These are phyloP conservation scores for Lampris megalopsis DNA, from an alignment of 2,113 vertebrate species.

Conservation along the genomic window DNA sequence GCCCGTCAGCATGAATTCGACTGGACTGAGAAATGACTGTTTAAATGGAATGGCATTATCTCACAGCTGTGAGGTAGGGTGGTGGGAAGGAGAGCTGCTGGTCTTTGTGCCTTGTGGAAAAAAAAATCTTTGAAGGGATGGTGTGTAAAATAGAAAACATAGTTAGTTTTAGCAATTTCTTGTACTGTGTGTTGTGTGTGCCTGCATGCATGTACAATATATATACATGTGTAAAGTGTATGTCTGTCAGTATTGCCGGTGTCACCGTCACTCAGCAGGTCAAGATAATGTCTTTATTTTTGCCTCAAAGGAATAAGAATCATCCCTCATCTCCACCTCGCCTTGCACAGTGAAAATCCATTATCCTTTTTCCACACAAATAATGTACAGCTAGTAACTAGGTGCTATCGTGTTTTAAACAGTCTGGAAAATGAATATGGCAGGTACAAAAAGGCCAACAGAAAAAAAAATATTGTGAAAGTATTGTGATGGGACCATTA, in stretches of 20 bases:
- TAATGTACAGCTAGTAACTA: conserved; percentile 47
- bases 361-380: conserved; percentile 54
- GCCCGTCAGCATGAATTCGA: conserved; percentile 77
- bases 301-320: conserved; percentile 22
- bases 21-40: conserved; percentile 73
- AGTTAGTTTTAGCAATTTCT: conserved; percentile 4
- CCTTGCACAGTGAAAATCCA: conserved; percentile 16
- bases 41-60: conserved; percentile 64
- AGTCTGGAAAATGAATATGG: not conserved
- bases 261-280: not conserved
- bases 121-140: conserved; percentile 23
- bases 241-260: not conserved
- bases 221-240: not conserved
- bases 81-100: conserved; percentile 7
- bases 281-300: conserved; percentile 19
- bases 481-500: not conserved
- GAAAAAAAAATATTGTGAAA: not conserved
- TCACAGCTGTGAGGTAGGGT: conserved; percentile 42
- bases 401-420: conserved; percentile 30
- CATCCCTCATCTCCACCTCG: not conserved
- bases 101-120: conserved; percentile 32
- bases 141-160: conserved; percentile 44
- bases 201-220: not conserved
- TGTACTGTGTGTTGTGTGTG: not conserved
- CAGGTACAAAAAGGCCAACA: conserved; percentile 18